phyloP scores from a whole-genome alignment of 2,113 vertebrate genomes.

The Typhlomys cinereus region DNA sequence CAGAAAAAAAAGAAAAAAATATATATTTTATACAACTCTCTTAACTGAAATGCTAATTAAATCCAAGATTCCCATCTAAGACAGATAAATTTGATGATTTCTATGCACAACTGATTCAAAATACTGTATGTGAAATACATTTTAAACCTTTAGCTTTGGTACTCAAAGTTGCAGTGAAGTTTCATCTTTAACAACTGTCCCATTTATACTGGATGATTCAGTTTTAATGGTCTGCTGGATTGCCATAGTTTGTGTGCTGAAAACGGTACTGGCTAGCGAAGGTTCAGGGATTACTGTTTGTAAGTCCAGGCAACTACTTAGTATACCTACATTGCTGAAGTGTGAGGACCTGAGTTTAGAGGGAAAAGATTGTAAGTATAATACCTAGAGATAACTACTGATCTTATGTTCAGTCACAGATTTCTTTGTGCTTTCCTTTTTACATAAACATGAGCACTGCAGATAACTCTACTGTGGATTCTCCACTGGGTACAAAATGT shows the following conservation, averaged over 20 bases:
- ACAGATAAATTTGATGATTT: constrained; percentile 76
- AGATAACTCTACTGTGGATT: not conserved
- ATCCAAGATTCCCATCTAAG: constrained; percentile 72
- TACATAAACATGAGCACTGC: not conserved
- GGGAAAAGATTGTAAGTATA: constrained; percentile 61
- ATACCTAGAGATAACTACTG: not conserved
- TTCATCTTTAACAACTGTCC: constrained; percentile 89
- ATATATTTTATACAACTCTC: not conserved
- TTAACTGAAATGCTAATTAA: constrained; percentile 52
- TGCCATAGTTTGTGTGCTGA: constrained; percentile 85
- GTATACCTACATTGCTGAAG: constrained; percentile 85
- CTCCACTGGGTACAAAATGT: not conserved
- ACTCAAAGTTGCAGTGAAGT: constrained; percentile 86
- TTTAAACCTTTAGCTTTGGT: constrained; percentile 89
- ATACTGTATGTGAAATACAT: constrained; percentile 87
- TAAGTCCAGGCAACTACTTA: constrained; percentile 85
- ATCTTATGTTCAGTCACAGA: not conserved
- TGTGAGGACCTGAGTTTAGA: constrained; percentile 83
- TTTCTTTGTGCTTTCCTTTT: constrained; percentile 13
- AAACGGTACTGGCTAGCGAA: constrained; percentile 83
- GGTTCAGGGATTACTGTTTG: constrained; percentile 84
- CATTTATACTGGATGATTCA: constrained; percentile 88
- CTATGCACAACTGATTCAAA: constrained; percentile 83
- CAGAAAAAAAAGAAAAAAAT: not conserved
- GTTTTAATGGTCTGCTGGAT: constrained; percentile 88